These are phyloP conservation scores for Lycaon pictus DNA, from an alignment of 2,113 vertebrate species.

Conservation along the genomic window DNA sequence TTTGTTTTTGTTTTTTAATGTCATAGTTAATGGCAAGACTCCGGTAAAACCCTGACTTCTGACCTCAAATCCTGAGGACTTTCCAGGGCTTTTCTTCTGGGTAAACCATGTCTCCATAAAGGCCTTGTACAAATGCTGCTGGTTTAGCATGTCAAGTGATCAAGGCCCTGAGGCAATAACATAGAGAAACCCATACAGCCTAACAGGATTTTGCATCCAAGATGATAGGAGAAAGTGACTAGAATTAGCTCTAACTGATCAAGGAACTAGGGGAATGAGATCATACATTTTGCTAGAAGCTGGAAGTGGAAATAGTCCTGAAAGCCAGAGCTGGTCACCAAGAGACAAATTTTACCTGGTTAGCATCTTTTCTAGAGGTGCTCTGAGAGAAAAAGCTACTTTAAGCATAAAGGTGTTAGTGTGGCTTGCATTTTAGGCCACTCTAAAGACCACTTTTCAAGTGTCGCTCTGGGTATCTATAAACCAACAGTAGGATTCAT, in stretches of 20 bases:
- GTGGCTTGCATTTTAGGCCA: not conserved
- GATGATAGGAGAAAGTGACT: not conserved
- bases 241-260: not conserved
- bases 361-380: not conserved
- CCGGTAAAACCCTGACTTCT: not conserved
- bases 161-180: not conserved
- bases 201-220: not conserved
- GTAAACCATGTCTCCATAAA: not conserved
- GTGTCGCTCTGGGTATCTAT: not conserved
- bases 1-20: not conserved
- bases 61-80: constrained; percentile 42
- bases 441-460: not conserved
- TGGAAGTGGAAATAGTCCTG: not conserved
- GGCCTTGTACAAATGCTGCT: not conserved
- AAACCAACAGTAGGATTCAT: not conserved
- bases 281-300: not conserved
- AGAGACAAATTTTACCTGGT: not conserved
- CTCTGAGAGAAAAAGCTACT: not conserved
- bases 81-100: not conserved
- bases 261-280: not conserved
- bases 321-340: not conserved
- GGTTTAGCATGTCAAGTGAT: not conserved
- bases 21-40: not conserved
- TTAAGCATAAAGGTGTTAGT: not conserved
- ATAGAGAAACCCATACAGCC: not conserved